Evolutionary conservation across 92 coral and sea anemone species (phyloP).

Genomic region (Actinostola sp.): DNA sequence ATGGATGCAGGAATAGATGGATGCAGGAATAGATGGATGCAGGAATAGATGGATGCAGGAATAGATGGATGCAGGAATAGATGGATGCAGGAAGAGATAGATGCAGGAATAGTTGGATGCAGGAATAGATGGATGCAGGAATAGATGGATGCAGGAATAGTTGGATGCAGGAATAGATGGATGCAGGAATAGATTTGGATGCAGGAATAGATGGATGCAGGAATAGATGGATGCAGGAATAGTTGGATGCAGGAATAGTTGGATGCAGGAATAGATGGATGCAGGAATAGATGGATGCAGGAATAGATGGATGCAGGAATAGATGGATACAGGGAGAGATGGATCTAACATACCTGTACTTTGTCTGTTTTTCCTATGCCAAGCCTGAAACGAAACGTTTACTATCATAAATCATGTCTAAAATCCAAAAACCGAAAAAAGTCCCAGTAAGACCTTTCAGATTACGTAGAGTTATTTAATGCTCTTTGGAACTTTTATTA

Average conservation of each 20-base stretch:
- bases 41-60: not conserved
- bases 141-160: not conserved
- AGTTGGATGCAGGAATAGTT: not conserved
- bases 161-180: not conserved
- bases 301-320: not conserved
- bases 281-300: not conserved
- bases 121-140: not conserved
- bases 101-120: not conserved
- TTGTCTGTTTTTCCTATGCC: constrained; percentile 94
- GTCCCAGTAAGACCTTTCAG: no score
- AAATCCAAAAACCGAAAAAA: no score
- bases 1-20: not conserved
- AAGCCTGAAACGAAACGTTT: constrained; percentile 75
- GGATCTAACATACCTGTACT: constrained; percentile 68
- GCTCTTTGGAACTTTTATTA: no score
- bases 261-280: not conserved
- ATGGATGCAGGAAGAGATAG: not conserved
- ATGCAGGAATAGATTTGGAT: not conserved
- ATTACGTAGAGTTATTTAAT: no score
- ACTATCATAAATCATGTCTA: no score
- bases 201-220: not conserved
- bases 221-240: not conserved
- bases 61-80: not conserved
- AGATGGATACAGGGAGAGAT: no score
- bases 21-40: not conserved